These are phyloP conservation scores for Arctocebus calabarensis DNA, from an alignment of 2,797 vertebrate genomes.

Conservation along the genomic window DNA sequence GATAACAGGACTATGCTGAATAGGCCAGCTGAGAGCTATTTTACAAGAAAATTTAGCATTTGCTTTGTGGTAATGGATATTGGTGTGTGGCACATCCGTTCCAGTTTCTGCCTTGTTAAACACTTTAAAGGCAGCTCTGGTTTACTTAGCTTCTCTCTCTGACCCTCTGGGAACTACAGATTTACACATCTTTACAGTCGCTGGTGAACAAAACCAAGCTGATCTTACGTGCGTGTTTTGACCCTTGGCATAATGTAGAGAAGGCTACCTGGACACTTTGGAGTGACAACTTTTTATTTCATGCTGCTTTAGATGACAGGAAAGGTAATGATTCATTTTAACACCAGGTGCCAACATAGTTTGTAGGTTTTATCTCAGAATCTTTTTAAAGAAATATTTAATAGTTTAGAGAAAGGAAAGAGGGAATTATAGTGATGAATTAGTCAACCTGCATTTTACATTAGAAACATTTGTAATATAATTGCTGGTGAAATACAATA, in stretches of 20 bases:
- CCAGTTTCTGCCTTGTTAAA: conserved; percentile 85
- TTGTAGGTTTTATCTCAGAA: background rate
- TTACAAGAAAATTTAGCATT: conserved; percentile 77
- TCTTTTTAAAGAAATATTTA: conserved; percentile 41
- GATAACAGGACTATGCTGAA: conserved; percentile 34
- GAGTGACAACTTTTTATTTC: conserved; percentile 45
- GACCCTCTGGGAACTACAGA: conserved; percentile 48
- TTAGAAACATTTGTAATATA: conserved; percentile 25
- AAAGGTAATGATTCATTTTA: background rate
- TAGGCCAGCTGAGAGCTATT: conserved; percentile 76
- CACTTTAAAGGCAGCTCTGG: conserved; percentile 70
- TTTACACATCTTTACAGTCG: conserved; percentile 22
- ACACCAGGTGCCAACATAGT: background rate
- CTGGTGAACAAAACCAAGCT: conserved; percentile 39
- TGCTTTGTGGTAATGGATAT: conserved; percentile 78
- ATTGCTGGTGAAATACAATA: conserved; percentile 7
- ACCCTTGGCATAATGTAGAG: background rate
- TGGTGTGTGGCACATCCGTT: conserved; percentile 83
- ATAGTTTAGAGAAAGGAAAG: conserved; percentile 5
- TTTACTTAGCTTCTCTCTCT: conserved; percentile 56
- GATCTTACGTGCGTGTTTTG: conserved; percentile 59
- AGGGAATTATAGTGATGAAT: background rate
- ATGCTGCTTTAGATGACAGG: background rate
- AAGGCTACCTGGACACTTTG: conserved; percentile 15
- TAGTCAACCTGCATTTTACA: conserved; percentile 4